Evolutionary conservation across 2,113 vertebrate species (phyloP).

Genomic region (Megaceryle torquata): DNA sequence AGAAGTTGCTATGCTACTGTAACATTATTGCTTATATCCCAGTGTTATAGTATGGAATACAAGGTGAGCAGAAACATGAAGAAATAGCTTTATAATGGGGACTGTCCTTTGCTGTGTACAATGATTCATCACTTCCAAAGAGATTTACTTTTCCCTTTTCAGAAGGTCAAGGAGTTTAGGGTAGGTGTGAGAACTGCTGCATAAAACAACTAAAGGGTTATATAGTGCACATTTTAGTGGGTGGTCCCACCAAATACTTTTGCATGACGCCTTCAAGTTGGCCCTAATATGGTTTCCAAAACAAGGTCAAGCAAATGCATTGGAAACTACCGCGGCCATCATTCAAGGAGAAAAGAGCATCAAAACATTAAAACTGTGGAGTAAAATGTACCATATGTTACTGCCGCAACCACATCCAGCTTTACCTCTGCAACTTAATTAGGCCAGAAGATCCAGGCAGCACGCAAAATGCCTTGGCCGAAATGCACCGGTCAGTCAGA

Average conservation of each 20-base stretch:
- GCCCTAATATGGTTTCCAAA: slow-evolving; percentile 29
- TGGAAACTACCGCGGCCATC: slow-evolving; percentile 34
- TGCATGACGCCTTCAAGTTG: neutral
- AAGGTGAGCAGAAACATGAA: neutral
- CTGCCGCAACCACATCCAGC: neutral
- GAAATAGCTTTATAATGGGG: neutral
- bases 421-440: neutral
- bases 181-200: slow-evolving; percentile 24
- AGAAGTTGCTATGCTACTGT: neutral
- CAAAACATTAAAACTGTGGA: slow-evolving; percentile 39
- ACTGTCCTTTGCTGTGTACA: neutral
- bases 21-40: neutral
- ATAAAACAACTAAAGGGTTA: neutral
- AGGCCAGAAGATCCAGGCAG: neutral
- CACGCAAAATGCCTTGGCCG: accelerated
- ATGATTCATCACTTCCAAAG: neutral
- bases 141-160: neutral
- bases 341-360: slow-evolving; percentile 28
- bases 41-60: neutral
- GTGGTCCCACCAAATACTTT: slow-evolving; percentile 10
- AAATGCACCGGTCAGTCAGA: slow-evolving; percentile 38
- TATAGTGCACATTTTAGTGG: neutral
- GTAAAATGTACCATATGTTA: slow-evolving; percentile 47
- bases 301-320: neutral
- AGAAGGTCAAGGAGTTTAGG: neutral